Evolutionary conservation across 1,140 invertebrate species (phyloP).

Genomic region (Caenorhabditis latens): DNA sequence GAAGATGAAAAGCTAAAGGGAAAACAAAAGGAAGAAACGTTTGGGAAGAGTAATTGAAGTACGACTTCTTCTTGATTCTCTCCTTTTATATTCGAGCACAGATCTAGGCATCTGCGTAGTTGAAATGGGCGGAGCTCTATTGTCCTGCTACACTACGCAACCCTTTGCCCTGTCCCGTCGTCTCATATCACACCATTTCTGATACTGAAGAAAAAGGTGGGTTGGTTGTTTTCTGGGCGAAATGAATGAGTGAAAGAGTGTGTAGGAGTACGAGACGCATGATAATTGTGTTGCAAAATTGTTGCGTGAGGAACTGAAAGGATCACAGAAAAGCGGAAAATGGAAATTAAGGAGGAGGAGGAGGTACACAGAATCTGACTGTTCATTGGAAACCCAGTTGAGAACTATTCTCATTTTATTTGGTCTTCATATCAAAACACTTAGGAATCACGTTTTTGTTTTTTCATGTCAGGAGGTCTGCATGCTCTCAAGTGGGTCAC

Average conservation of each 20-base stretch:
- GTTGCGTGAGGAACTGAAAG: conserved; percentile 52
- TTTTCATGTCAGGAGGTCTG: conserved; percentile 31
- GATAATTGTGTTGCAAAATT: conserved; percentile 11
- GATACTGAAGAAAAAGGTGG: conserved; percentile 28
- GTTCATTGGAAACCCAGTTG: background rate
- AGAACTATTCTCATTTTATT: conserved; percentile 11
- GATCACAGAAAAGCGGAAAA: conserved; percentile 9
- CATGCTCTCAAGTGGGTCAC: conserved; percentile 42
- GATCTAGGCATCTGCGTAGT: conserved; percentile 29
- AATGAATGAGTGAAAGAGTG: background rate
- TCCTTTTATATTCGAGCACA: conserved; percentile 49
- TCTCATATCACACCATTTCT: conserved; percentile 55
- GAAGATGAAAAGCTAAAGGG: background rate
- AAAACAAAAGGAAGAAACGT: too few relatives aligned
- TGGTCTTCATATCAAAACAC: conserved; percentile 19
- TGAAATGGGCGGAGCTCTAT: conserved; percentile 13
- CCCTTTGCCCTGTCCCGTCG: conserved; percentile 52
- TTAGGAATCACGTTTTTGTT: conserved; percentile 34
- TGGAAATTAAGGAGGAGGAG: background rate
- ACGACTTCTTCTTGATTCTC: background rate
- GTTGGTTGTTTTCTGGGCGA: conserved; percentile 51
- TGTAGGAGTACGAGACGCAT: conserved; percentile 4
- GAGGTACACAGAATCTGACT: background rate
- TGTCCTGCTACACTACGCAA: conserved; percentile 47
- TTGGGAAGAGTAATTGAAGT: background rate